A percentile compares a stretch with the other conserved stretches of the same genome.
phyloP scores from a whole-genome alignment of 2,113 vertebrate species.

The Geococcyx californianus region DNA sequence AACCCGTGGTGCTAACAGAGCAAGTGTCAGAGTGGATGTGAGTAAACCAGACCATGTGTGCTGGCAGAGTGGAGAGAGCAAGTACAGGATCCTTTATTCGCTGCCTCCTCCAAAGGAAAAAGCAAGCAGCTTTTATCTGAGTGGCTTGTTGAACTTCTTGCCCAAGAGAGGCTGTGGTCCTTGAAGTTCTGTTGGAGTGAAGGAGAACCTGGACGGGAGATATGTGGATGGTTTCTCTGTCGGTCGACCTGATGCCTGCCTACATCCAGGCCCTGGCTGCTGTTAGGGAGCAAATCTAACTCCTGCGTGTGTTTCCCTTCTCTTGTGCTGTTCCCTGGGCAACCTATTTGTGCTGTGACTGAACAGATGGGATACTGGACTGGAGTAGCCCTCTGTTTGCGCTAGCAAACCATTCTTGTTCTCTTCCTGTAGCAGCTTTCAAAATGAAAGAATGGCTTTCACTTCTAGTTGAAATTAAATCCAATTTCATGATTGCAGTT shows the following conservation, averaged over 20 bases:
- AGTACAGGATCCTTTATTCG: background rate
- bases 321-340: background rate
- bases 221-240: background rate
- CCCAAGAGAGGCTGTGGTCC: fast-evolving
- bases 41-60: background rate
- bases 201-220: background rate
- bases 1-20: background rate
- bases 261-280: background rate
- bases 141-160: background rate
- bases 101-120: background rate
- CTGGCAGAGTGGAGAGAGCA: background rate
- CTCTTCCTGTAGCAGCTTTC: background rate
- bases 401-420: background rate
- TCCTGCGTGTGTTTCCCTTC: background rate
- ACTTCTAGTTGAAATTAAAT: background rate
- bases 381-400: background rate
- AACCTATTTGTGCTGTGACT: background rate
- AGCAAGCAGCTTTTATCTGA: background rate
- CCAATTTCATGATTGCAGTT: too few relatives aligned
- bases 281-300: too few relatives aligned
- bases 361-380: fast-evolving
- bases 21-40: background rate
- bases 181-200: fast-evolving
- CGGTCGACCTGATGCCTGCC: background rate
- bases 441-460: background rate